Conservation (phyloP, 2,888 invertebrate species). For the Drosophila suboccidentalis region DNA sequence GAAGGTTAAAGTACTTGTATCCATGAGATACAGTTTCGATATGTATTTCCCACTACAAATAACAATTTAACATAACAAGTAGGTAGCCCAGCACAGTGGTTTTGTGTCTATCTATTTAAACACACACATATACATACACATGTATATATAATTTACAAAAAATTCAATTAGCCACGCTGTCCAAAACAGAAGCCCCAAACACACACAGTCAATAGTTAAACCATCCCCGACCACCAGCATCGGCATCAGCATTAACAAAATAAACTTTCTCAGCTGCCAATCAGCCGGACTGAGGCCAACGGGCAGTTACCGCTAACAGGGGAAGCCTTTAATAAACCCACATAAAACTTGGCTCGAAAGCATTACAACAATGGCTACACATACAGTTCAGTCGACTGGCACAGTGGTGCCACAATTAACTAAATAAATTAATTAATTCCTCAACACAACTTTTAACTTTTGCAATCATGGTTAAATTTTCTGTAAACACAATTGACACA, state of each 20-base stretch:
- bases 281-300: constrained; percentile 45
- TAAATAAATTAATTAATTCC: not conserved
- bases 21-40: constrained; percentile 9
- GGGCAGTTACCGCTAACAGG: constrained; percentile 37
- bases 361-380: constrained; percentile 48
- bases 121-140: constrained; percentile 23
- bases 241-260: constrained; percentile 56
- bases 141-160: constrained; percentile 65
- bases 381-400: constrained; percentile 15
- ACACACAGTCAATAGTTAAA: constrained; percentile 38
- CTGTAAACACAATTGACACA: not conserved
- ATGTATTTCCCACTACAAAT: not conserved
- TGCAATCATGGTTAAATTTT: not conserved
- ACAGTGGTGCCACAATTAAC: constrained; percentile 47
- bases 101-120: constrained; percentile 25
- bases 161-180: constrained; percentile 78
- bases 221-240: not conserved
- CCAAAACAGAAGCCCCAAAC: constrained; percentile 65
- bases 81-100: not conserved
- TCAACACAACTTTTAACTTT: not conserved
- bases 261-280: constrained; percentile 77
- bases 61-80: not conserved
- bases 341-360: constrained; percentile 64
- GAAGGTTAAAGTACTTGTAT: constrained; percentile 36
- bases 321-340: constrained; percentile 73